phyloP scores from a whole-genome alignment of 1,140 invertebrate species.

The Saccostrea echinata region DNA sequence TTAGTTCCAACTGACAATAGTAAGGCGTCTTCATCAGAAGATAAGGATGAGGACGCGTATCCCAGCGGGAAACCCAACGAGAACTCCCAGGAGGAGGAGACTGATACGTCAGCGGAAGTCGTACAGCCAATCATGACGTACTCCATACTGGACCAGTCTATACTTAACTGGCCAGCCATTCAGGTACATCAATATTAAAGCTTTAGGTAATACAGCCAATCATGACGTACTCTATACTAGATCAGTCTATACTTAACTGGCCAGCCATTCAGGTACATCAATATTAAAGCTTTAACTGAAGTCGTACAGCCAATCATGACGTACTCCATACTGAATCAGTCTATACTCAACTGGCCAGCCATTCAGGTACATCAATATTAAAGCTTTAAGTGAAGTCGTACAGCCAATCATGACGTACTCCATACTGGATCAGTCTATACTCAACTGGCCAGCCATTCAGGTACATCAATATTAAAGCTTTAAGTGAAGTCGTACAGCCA shows the following conservation, averaged over 20 bases:
- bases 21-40: slow-evolving; percentile 33
- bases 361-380: too few relatives aligned
- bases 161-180: slow-evolving; percentile 78
- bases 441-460: slow-evolving; percentile 79
- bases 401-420: slow-evolving; percentile 76
- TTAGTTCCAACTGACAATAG: background rate
- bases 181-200: too few relatives aligned
- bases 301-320: slow-evolving; percentile 72
- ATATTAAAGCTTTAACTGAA: too few relatives aligned
- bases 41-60: slow-evolving; percentile 61
- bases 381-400: too few relatives aligned
- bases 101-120: slow-evolving; percentile 62
- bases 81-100: slow-evolving; percentile 49
- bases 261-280: slow-evolving; percentile 76
- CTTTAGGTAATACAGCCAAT: slow-evolving; percentile 68
- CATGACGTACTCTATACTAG: slow-evolving; percentile 75
- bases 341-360: slow-evolving; percentile 78
- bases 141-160: slow-evolving; percentile 77
- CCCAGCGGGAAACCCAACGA: slow-evolving; percentile 68
- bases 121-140: slow-evolving; percentile 74
- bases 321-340: slow-evolving; percentile 75
- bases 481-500: slow-evolving; percentile 64
- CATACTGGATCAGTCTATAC: slow-evolving; percentile 77
- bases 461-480: too few relatives aligned
- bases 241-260: slow-evolving; percentile 78